Conservation (phyloP, 1,140 invertebrate species). For the Ephestia elutella region DNA sequence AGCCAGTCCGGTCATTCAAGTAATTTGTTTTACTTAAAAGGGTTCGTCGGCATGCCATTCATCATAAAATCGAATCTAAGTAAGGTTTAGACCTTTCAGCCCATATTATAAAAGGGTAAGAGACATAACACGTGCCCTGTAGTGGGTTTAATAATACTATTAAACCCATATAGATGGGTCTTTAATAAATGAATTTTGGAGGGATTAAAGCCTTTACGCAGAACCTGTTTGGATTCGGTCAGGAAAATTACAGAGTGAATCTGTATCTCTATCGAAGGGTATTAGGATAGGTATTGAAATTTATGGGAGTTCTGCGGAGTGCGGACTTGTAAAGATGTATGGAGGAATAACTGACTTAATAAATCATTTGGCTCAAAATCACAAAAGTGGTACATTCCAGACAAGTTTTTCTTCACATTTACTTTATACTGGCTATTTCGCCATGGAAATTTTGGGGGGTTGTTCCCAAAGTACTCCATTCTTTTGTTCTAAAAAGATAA, state of each 20-base stretch:
- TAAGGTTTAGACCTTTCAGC: neutral
- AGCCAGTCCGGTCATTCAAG: neutral
- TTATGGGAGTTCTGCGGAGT: no score
- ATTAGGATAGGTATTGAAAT: no score
- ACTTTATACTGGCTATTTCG: no score
- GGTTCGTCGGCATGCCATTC: neutral
- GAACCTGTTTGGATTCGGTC: neutral
- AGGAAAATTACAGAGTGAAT: neutral
- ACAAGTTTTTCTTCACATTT: no score
- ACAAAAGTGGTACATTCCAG: no score
- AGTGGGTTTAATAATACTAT: neutral
- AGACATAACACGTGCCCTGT: neutral
- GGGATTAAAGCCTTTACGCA: neutral
- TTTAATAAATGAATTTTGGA: neutral
- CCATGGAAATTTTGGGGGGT: no score
- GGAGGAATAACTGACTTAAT: no score
- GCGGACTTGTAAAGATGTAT: no score
- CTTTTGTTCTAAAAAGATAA: no score
- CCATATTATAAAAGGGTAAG: neutral
- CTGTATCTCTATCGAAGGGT: no score
- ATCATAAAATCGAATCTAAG: neutral
- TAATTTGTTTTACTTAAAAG: constrained; percentile 1
- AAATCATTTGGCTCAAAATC: no score
- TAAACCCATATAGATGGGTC: neutral
- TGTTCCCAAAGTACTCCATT: no score